Percentiles rank a stretch among this genome's conserved stretches.
These are phyloP conservation scores for Phrixothrix hirtus DNA, from an alignment of 2,888 invertebrate species.

Conservation along the genomic window DNA sequence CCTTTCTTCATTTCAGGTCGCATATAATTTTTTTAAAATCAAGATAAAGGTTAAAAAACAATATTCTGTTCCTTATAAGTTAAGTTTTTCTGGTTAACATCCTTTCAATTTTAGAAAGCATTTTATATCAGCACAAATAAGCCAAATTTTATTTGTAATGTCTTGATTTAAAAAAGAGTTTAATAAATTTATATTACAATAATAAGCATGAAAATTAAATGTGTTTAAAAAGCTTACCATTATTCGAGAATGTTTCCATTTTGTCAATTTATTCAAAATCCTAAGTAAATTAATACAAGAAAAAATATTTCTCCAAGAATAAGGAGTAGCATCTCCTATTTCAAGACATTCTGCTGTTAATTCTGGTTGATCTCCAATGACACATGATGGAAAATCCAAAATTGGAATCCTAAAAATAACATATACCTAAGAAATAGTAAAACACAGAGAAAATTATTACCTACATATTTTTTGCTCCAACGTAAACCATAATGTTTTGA, in stretches of 20 bases:
- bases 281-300: slow-evolving; percentile 95
- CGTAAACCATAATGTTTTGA: slow-evolving; percentile 94
- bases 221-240: no score
- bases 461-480: slow-evolving; percentile 88
- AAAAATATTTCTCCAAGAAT: slow-evolving; percentile 98
- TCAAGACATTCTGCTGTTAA: slow-evolving; percentile 89
- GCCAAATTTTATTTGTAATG: no score
- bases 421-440: slow-evolving; percentile 24
- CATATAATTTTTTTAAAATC: no score
- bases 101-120: no score
- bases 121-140: no score
- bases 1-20: no score
- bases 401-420: slow-evolving; percentile 79
- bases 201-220: background rate
- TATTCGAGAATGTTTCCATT: slow-evolving; percentile 99
- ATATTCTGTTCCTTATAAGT: no score
- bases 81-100: no score
- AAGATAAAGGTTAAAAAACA: no score
- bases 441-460: slow-evolving; percentile 38
- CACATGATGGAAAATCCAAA: slow-evolving; percentile 94
- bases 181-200: background rate
- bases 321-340: slow-evolving; percentile 80
- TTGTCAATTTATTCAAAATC: slow-evolving; percentile 96
- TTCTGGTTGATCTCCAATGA: slow-evolving; percentile 93
- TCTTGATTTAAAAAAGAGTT: no score